Evolutionary conservation across 2,797 vertebrate genomes (phyloP), one percentile per base, ranked within the genome.

Genomic region (Melanotaenia nigrans): DNA sequence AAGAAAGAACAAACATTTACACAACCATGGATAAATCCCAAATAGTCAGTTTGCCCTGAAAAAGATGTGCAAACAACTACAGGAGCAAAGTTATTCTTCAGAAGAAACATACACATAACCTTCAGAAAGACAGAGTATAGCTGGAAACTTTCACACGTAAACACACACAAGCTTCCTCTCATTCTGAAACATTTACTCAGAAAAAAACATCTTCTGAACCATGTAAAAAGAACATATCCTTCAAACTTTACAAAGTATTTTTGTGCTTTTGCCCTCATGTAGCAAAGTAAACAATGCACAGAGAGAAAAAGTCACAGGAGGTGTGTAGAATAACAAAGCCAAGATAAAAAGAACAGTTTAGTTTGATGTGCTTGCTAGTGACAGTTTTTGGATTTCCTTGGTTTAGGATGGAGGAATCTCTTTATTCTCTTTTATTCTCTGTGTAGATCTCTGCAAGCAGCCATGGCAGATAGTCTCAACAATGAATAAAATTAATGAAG

Each of bases 331-430:
- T 38, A 84, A 67, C 65, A 80, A 64, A 79, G 86, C 38, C 35
- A 57, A 65, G 45, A 59, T 53, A 68, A 68, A 72, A 33, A 57
- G 49, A 81, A 75, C 22, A 49, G 68, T 78, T 73, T 40, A 56
- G 38, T 77, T 24, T 81, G 75, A 85, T 81, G 79, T 67, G 68
- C 63, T 83, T 25, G 7, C 68, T 45, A 1, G 71, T 73, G 82
- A 85, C 77, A 82, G 82, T 71, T 71, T 83, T 55, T 38, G 56
- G 54, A 47, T 68, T 30, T 55, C 40, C 73, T 63, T 28, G n/a
- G 18, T 71, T 78, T 60, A 40, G 59, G 45, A 83, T 30, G 42
- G 53, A 81, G 49, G 54, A 69, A 51, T 61, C 28, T 65, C 75
- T 75, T 42, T 16, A 14, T 38, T 38, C 36, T 16, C 14, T 0